Conservation (phyloP, 2,888 invertebrate genomes). For the Ormyrus thymus region DNA sequence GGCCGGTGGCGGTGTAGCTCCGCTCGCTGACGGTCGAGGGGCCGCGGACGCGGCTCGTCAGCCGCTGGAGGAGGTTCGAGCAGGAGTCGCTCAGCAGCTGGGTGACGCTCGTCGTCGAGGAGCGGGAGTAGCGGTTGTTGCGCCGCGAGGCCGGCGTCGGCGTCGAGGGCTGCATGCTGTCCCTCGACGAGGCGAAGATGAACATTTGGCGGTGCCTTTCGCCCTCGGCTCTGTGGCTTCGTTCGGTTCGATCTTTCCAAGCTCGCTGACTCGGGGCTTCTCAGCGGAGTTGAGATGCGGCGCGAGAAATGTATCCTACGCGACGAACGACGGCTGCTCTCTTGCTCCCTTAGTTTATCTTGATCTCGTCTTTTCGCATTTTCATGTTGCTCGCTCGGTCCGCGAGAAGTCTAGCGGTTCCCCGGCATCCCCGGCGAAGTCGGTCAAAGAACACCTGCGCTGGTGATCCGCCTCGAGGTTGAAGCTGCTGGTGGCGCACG, state of each 20-base stretch:
- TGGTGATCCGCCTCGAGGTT: too few species aligned
- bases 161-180: slow-evolving; percentile 62
- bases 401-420: too few species aligned
- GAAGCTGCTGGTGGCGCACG: too few species aligned
- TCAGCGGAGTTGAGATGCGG: not conserved
- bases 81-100: slow-evolving; percentile 91
- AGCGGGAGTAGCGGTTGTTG: slow-evolving; percentile 84
- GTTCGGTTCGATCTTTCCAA: not conserved
- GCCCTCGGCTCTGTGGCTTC: not conserved
- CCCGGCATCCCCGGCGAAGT: too few species aligned
- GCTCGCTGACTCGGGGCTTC: not conserved
- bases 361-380: slow-evolving; percentile 55
- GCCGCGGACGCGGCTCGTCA: slow-evolving; percentile 84
- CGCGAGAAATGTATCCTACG: not conserved
- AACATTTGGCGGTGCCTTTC: slow-evolving; percentile 35
- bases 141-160: slow-evolving; percentile 76
- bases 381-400: slow-evolving; percentile 33
- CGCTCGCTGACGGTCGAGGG: slow-evolving; percentile 79
- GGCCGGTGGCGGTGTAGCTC: too few species aligned
- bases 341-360: slow-evolving; percentile 46
- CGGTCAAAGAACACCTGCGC: too few species aligned
- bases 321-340: not conserved
- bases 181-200: slow-evolving; percentile 51
- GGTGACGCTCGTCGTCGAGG: slow-evolving; percentile 88
- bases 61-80: slow-evolving; percentile 87